Conservation (phyloP, 2,113 vertebrate species). For the Thunnus thynnus region DNA sequence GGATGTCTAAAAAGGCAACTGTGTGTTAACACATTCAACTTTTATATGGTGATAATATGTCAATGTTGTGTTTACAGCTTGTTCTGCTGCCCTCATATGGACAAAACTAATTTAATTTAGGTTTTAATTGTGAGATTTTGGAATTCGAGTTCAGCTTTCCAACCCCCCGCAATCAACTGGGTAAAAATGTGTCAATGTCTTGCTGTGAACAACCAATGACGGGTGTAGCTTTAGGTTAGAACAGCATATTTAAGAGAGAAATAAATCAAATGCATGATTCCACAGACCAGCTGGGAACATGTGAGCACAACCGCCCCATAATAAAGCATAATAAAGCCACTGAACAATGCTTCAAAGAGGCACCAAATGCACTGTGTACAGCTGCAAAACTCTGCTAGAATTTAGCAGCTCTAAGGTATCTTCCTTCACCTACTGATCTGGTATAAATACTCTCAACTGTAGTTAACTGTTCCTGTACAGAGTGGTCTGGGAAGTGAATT, state of each 20-base stretch:
- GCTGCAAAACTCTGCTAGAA: not conserved
- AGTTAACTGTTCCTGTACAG: not conserved
- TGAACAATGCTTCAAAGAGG: constrained; percentile 12
- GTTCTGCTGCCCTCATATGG: not conserved
- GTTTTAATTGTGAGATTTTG: not conserved
- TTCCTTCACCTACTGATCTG: constrained; percentile 20
- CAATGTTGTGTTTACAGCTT: not conserved
- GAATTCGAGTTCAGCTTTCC: not conserved
- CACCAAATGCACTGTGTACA: not conserved
- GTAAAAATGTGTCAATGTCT: not conserved
- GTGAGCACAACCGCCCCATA: not conserved
- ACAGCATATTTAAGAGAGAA: not conserved
- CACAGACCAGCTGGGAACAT: not conserved
- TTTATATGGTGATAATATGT: not conserved
- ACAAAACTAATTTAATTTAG: not conserved
- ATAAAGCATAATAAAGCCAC: not conserved
- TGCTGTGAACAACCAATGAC: not conserved
- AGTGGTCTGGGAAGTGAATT: not conserved
- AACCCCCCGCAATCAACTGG: not conserved
- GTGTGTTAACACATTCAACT: not conserved
- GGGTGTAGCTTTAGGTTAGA: not conserved
- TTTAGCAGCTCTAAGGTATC: not conserved
- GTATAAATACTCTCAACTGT: constrained; percentile 21
- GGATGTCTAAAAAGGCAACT: too few relatives aligned
- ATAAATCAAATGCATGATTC: not conserved